These are phyloP conservation scores for Odontocolon sp. DNA, from an alignment of 2,888 invertebrate species.

Conservation along the genomic window DNA sequence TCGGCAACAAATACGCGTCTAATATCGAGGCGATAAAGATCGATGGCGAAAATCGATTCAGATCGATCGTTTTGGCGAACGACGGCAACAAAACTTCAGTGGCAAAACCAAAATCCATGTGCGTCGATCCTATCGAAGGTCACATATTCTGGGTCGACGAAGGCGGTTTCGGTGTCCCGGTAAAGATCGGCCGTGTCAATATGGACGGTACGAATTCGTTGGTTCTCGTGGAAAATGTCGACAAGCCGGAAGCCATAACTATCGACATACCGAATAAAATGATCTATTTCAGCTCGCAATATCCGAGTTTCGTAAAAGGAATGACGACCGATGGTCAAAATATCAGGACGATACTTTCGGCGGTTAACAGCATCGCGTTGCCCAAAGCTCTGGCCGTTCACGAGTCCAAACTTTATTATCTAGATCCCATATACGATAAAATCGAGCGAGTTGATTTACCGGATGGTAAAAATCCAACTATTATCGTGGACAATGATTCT, in stretches of 20 bases:
- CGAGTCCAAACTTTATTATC: conserved; percentile 91
- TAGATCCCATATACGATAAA: conserved; percentile 95
- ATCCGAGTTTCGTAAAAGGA: conserved; percentile 87
- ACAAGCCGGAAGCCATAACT: conserved; percentile 91
- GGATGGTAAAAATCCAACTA: conserved; percentile 86
- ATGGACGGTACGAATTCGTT: conserved; percentile 95
- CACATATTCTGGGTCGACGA: conserved; percentile 97
- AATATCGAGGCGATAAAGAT: conserved; percentile 95
- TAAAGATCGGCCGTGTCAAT: conserved; percentile 94
- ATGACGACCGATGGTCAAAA: conserved; percentile 89
- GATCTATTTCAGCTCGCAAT: conserved; percentile 93
- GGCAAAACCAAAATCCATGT: conserved; percentile 92
- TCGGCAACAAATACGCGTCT: conserved; percentile 94
- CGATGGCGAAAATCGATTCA: conserved; percentile 91
- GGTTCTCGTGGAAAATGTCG: conserved; percentile 87
- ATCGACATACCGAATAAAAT: conserved; percentile 91
- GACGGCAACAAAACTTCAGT: conserved; percentile 93
- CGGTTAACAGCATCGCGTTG: conserved; percentile 87
- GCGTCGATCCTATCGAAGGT: conserved; percentile 96
- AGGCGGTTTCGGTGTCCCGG: conserved; percentile 93
- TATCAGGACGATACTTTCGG: conserved; percentile 86
- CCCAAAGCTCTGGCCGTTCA: conserved; percentile 92
- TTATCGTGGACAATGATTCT: conserved; percentile 91
- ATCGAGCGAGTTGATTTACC: conserved; percentile 92
- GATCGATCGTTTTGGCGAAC: conserved; percentile 93